phyloP scores from a whole-genome alignment of 1,140 invertebrate genomes.

The Zaprionus camerounensis region DNA sequence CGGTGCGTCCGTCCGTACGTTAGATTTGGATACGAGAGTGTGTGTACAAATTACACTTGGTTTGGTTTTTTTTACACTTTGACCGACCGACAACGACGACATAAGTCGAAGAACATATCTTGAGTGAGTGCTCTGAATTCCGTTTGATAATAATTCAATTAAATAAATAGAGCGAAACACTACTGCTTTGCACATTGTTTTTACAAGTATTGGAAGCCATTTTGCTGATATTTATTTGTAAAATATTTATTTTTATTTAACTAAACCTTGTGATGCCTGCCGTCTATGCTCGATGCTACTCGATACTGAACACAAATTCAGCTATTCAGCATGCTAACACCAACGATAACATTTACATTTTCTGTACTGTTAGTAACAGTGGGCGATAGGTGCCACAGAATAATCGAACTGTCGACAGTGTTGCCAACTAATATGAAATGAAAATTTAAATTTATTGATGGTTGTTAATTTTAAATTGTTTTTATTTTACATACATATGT shows the following conservation, averaged over 20 bases:
- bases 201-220: constrained; percentile 17
- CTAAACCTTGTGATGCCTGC: constrained; percentile 44
- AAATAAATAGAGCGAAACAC: neutral
- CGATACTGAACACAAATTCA: constrained; percentile 42
- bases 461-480: neutral
- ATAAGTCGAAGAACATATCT: constrained; percentile 5
- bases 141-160: neutral
- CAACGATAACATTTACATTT: constrained; percentile 12
- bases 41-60: constrained; percentile 35
- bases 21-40: constrained; percentile 20
- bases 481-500: neutral
- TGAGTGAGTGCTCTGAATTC: neutral
- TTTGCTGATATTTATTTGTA: constrained; percentile 40
- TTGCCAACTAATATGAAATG: neutral
- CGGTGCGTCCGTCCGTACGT: constrained; percentile 6
- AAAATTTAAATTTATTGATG: neutral
- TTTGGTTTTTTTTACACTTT: constrained; percentile 22
- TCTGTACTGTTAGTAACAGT: constrained; percentile 8
- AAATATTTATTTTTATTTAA: constrained; percentile 32
- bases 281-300: constrained; percentile 41
- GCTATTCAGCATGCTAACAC: constrained; percentile 37
- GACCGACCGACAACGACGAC: constrained; percentile 12
- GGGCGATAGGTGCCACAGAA: neutral
- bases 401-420: neutral
- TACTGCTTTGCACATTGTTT: neutral